A percentile compares a stretch with the other conserved stretches of the same genome.
Conservation (phyloP, 2,888 invertebrate genomes). For the Leistus spinibarbis region DNA sequence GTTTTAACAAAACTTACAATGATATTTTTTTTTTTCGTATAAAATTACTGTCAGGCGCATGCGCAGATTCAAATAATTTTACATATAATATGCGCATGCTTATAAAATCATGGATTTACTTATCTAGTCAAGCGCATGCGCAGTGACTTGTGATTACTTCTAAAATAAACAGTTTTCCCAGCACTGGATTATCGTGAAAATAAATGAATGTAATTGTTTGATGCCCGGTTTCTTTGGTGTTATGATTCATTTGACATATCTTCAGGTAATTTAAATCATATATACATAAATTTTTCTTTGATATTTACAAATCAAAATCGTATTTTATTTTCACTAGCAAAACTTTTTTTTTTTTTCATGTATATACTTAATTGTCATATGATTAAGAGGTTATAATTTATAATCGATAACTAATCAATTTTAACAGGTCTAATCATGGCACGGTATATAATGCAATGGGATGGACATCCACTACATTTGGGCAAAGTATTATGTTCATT, state of each 20-base stretch:
- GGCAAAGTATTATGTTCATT: constrained; percentile 72
- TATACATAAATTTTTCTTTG: not conserved
- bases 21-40: not conserved
- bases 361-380: no score
- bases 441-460: constrained; percentile 61
- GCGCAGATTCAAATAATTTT: no score
- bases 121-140: no score
- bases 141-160: not conserved
- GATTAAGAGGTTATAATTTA: no score
- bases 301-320: not conserved
- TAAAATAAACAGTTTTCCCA: not conserved
- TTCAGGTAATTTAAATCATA: not conserved
- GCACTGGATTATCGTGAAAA: not conserved
- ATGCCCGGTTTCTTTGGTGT: not conserved
- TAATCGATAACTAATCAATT: not conserved
- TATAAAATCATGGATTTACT: no score
- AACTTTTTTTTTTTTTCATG: no score
- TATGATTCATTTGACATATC: not conserved
- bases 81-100: no score
- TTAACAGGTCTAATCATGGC: constrained; percentile 54
- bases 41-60: no score
- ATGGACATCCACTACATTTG: constrained; percentile 71
- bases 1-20: constrained; percentile 17
- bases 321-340: no score
- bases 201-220: not conserved